Percentiles rank a stretch among this genome's conserved stretches.
phyloP scores from a whole-genome alignment of 2,113 vertebrate species.

The Vicugna pacos region DNA sequence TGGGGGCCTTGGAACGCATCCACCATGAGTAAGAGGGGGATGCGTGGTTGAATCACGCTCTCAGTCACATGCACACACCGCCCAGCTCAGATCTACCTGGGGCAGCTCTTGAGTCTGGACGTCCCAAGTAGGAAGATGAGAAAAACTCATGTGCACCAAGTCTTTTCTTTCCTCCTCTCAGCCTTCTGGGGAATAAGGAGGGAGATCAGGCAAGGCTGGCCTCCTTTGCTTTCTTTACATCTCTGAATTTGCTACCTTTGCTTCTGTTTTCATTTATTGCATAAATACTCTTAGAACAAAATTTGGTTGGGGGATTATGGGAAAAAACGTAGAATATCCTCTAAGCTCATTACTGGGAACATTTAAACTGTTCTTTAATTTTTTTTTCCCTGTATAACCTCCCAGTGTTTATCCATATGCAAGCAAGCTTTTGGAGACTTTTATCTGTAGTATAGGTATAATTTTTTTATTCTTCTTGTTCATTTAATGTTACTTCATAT shows the following conservation, averaged over 20 bases:
- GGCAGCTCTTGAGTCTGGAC: too few species aligned
- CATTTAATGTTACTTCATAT: slow-evolving; percentile 39
- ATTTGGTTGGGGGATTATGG: background rate
- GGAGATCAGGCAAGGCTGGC: background rate
- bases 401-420: background rate
- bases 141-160: background rate
- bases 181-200: background rate
- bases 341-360: background rate
- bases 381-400: background rate
- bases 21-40: background rate
- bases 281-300: slow-evolving; percentile 6
- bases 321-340: background rate
- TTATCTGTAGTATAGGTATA: background rate
- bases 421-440: background rate
- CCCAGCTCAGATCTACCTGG: background rate
- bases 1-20: background rate
- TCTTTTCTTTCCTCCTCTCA: background rate
- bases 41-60: background rate
- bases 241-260: background rate
- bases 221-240: background rate
- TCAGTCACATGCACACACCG: accelerated
- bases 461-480: slow-evolving; percentile 8
- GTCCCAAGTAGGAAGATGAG: background rate
- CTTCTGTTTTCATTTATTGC: background rate
- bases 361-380: background rate